Base-by-base conservation (phyloP, 1,140 invertebrate genomes). In the Halictus rubicundus region DNA sequence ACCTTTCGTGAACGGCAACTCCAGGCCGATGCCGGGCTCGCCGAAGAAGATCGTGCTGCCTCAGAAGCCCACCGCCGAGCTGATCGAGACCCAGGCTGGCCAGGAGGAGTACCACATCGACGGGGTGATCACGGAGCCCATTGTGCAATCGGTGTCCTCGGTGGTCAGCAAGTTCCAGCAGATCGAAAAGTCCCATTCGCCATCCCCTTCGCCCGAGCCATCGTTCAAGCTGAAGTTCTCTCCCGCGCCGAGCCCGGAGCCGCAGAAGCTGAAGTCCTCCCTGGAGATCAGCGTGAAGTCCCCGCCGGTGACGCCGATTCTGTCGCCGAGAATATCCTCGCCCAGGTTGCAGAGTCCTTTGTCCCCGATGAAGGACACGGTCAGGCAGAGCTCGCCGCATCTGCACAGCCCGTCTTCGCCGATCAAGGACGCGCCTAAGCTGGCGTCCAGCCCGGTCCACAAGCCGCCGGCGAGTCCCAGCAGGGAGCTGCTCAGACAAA, bases 161-260 rank as follows among this genome's bases (percentile, higher is more conserved):
- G 91, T 92, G 10, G 91, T 93, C 8, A 93, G 89, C 68, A 93
- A 92, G 80, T 92, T 93, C 54, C 91, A 90, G 32, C 90, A 92
- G 66, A 92, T 93, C 49, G 91, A 92, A 46, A 90, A 91, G 46
- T 87, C 90, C 0, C 84, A 87, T 4, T 89, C 89, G 2, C 90
- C 90, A 3, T 89, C 89, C 0, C 86, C 88, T 1, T 91, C 90
- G 1, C 91, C 92, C 2, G 92, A 92, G 27, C 90, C 91, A 5
- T 68, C 83, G 60, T 87, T 85, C 65, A 93, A 92, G 77, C 39
- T 91, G 23, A 92, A 88, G 66, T 91, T 90, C 27, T 93, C 92
- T 0, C 91, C 91, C 0, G 87, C 86, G 23, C 82, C 88, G 3
- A 93, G 92, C 65, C 92, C 92, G 1, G 92, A 93, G 61, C 78